phyloP scores from a whole-genome alignment of 2,888 invertebrate genomes.

The Lasius platythorax region DNA sequence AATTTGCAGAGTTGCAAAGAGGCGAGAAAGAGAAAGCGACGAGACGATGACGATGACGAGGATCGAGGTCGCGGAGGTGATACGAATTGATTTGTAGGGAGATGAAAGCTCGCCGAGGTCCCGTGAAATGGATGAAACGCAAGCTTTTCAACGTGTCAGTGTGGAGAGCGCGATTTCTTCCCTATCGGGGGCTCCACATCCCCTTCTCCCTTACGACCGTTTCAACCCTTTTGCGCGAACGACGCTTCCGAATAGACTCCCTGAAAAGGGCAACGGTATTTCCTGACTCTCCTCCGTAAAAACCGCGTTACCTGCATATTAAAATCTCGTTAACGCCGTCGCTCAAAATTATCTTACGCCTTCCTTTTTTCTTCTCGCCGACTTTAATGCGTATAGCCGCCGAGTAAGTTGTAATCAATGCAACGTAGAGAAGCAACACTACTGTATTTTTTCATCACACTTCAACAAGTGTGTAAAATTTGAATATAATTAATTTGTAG shows the following conservation, averaged over 20 bases:
- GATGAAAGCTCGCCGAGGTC: constrained; percentile 63
- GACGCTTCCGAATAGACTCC: constrained; percentile 39
- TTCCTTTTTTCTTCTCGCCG: constrained; percentile 26
- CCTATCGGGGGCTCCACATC: background rate
- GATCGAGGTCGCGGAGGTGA: constrained; percentile 54
- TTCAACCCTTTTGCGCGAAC: constrained; percentile 46
- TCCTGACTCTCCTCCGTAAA: constrained; percentile 48
- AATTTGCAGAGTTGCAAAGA: constrained; percentile 22
- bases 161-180: constrained; percentile 62
- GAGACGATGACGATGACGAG: constrained; percentile 16
- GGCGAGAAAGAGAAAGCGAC: constrained; percentile 19
- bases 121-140: constrained; percentile 73
- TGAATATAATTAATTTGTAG: background rate
- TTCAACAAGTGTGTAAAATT: constrained; percentile 32
- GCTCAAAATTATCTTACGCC: constrained; percentile 39
- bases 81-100: constrained; percentile 72
- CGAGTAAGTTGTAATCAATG: constrained; percentile 41
- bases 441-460: background rate
- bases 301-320: constrained; percentile 41
- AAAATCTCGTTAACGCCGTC: constrained; percentile 54
- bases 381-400: constrained; percentile 48
- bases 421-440: constrained; percentile 27
- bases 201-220: constrained; percentile 20
- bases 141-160: constrained; percentile 70
- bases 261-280: constrained; percentile 56